Evolutionary conservation across 2,888 invertebrate genomes (phyloP), one percentile per base, ranked within the genome.

Genomic region (Mesoligia furuncula): DNA sequence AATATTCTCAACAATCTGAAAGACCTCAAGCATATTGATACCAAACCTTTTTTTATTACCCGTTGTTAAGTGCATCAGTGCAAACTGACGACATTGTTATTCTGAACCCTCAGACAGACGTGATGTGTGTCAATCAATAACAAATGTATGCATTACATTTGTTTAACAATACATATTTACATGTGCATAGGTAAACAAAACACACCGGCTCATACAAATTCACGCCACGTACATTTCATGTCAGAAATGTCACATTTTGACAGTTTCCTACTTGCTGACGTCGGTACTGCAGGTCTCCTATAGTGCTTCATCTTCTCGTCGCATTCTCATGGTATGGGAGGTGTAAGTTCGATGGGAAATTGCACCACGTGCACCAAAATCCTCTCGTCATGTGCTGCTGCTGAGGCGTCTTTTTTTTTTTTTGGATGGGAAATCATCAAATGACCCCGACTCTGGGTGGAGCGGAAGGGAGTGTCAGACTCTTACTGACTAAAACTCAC

Each of bases 131-230:
- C 76, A 62, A 85, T 85, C 76, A 83, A 73, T 66, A 31, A 66
- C 65, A 71, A 74, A 70, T 64, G 73, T 51, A 77, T 74, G 67
- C 71, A 81, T 77, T 85, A 68, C 73, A 83, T 80, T 85, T 76
- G 76, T 76, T 73, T 73, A 75, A 83, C 61, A n/a, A 79, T 73
- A 73, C 65, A 73, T 77, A 76, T 65, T 70, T 71, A 24, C 62
- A 80, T 71, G 68, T 57, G 69, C 65, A 61, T 57, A 59, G 13
- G 69, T 80, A 73, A 75, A 81, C 59, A 24, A 59, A 68, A 70
- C 42, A 65, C 39, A 61, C 61, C 39, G 61, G 48, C 68, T 45
- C 64, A 73, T 73, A 68, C 39, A 72, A n/a, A 81, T 85, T 73
- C 68, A 57, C 36, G 17, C 0, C 72, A 27, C 61, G n/a, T 61